These are phyloP conservation scores for Drosophila prostipennis DNA, from an alignment of 2,888 invertebrate species.

Conservation along the genomic window DNA sequence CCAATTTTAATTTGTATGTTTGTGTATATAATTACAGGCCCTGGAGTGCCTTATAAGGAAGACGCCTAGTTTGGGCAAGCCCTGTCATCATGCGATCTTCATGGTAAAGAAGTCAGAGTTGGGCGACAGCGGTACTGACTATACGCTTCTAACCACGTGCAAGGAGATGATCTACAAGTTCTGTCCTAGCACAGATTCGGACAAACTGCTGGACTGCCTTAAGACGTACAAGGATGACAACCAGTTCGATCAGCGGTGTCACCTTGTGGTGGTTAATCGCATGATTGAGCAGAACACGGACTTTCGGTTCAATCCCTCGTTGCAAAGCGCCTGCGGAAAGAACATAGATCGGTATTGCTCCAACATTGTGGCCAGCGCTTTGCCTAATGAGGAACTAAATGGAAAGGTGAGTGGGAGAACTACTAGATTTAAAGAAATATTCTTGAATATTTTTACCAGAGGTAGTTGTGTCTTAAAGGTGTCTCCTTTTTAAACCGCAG, in stretches of 20 bases:
- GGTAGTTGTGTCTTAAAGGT: no score
- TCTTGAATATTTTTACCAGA: not conserved
- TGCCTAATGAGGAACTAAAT: slow-evolving; percentile 90
- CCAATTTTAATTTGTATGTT: not conserved
- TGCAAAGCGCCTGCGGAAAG: slow-evolving; percentile 91
- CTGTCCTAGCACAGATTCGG: slow-evolving; percentile 90
- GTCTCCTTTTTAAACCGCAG: no score
- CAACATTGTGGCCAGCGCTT: slow-evolving; percentile 85
- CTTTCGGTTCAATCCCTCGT: slow-evolving; percentile 93
- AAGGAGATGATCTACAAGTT: slow-evolving; percentile 93
- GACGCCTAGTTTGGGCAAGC: slow-evolving; percentile 87
- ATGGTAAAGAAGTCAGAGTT: slow-evolving; percentile 93
- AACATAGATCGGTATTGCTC: slow-evolving; percentile 92
- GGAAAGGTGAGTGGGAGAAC: slow-evolving; percentile 86
- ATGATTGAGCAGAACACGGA: slow-evolving; percentile 96
- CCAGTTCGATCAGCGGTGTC: slow-evolving; percentile 93
- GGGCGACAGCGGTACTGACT: slow-evolving; percentile 94
- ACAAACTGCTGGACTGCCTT: slow-evolving; percentile 90
- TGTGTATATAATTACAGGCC: slow-evolving; percentile 85
- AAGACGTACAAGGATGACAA: slow-evolving; percentile 91
- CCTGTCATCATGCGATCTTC: slow-evolving; percentile 93
- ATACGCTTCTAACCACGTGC: slow-evolving; percentile 92
- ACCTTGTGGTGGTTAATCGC: slow-evolving; percentile 92
- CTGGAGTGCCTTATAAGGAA: slow-evolving; percentile 91
- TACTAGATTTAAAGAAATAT: not conserved